Base-by-base conservation (phyloP, 2,888 invertebrate species). In the Magallana nippona region DNA sequence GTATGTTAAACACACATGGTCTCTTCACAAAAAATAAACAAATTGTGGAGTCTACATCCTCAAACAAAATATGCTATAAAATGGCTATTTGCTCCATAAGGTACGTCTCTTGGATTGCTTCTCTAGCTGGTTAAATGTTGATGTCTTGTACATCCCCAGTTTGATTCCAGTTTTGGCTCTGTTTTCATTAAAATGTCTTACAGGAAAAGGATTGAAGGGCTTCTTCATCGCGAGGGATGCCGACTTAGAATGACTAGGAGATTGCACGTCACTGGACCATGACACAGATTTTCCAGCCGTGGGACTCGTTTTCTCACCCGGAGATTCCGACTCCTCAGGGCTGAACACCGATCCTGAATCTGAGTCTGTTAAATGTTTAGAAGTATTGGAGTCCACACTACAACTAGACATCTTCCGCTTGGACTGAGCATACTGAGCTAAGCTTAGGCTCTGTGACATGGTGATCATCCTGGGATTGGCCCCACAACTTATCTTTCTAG, bases 131-230 rank as follows among this genome's bases (percentile, higher is more conserved):
- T 90, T 88, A 27, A 91, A 83, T 10, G 91, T 91, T 55, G 92
- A 91, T 0, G 90, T 90, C 22, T 91, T 92, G 87, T 94, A 94
- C 80, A 94, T 88, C 3, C 94, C 94, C 5, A 94, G 88, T 80
- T 92, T 92, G 8, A 94, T 87, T 0, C 94, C 93, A 79, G 93
- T 92, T 82, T 91, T 91, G 1, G 92, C 92, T 60, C 93, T 86
- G 81, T 93, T 92, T 84, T 90, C 87, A 89, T 92, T 94, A 79
- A 93, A 86, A 82, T 92, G 92, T 85, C 92, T 91, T 62, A 91
- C 90, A 5, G 94, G 93, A 84, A 94, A 94, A 5, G 94, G 94
- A 86, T 93, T 92, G 83, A 93, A 92, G 10, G 91, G 89, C 82
- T 90, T 91, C 22, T 78, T 78, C n/a, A 78, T 80, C 17, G 83